Percentiles rank a stretch among this genome's conserved stretches.
Evolutionary conservation across 2,797 vertebrate species (phyloP).

Genomic region (Platyrinchus mystaceus): DNA sequence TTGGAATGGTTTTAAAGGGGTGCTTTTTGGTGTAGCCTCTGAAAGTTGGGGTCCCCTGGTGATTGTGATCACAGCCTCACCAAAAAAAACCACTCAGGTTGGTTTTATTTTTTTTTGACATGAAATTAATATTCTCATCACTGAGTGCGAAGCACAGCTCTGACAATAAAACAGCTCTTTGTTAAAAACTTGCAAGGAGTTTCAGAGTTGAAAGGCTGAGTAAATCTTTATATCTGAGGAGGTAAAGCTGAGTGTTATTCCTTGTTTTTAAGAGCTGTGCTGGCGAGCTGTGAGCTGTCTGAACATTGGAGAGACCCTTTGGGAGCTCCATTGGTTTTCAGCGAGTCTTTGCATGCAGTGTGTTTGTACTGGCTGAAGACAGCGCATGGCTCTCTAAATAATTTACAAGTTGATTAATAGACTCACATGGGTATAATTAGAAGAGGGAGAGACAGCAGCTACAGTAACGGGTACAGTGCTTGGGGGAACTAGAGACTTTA

Average conservation of each 20-base stretch:
- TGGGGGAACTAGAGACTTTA: conserved; percentile 93
- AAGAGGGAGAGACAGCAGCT: conserved; percentile 93
- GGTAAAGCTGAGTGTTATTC: conserved; percentile 54
- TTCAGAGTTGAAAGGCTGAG: conserved; percentile 69
- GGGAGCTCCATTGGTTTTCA: conserved; percentile 79
- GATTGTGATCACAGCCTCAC: conserved; percentile 33
- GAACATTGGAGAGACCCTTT: conserved; percentile 74
- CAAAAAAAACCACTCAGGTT: background rate
- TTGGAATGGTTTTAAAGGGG: background rate
- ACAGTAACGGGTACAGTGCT: conserved; percentile 95
- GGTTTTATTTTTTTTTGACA: background rate
- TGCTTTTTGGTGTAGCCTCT: conserved; percentile 27
- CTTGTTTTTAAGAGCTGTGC: conserved; percentile 59
- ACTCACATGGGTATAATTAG: conserved; percentile 99
- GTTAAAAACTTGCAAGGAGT: conserved; percentile 70
- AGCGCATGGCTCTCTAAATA: conserved; percentile 94
- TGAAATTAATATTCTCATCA: conserved; percentile 74
- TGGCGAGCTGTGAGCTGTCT: conserved; percentile 60
- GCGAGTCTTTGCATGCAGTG: conserved; percentile 70
- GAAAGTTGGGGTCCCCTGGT: conserved; percentile 22
- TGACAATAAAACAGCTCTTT: conserved; percentile 58
- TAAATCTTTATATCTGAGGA: conserved; percentile 68
- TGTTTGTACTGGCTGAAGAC: conserved; percentile 94
- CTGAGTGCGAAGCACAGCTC: conserved; percentile 38
- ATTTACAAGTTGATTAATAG: conserved; percentile 99